Conservation (phyloP, 2,888 invertebrate species). For the Pristionchus arcanus region DNA sequence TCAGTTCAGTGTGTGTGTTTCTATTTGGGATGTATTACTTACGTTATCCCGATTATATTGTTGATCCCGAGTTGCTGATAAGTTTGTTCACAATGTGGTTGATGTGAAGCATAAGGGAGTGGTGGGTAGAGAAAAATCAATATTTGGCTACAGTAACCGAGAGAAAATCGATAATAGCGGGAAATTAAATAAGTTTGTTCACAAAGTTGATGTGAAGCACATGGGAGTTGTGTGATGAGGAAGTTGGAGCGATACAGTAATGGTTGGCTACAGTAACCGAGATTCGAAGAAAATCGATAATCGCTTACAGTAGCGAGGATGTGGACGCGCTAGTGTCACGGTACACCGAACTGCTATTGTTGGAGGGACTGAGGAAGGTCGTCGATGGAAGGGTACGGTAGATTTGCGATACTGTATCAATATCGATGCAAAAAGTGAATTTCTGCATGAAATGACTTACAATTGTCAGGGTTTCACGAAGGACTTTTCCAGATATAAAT, state of each 20-base stretch:
- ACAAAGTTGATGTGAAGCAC: neutral
- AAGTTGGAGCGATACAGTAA: too few relatives aligned
- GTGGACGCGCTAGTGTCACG: constrained; percentile 49
- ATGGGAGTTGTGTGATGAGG: neutral
- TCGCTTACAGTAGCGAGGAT: constrained; percentile 37
- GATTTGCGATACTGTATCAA: neutral
- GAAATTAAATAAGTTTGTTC: too few relatives aligned
- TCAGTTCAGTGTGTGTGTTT: neutral
- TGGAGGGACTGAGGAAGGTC: constrained; percentile 43
- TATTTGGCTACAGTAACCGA: neutral
- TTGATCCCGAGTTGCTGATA: neutral
- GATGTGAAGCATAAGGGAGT: neutral
- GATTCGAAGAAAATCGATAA: neutral
- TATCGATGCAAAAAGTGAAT: neutral
- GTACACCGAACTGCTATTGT: constrained; percentile 49
- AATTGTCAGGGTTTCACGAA: too few relatives aligned
- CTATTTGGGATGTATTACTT: neutral
- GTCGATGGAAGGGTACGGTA: constrained; percentile 53
- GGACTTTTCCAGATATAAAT: too few relatives aligned
- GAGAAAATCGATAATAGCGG: too few relatives aligned
- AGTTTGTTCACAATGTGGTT: neutral
- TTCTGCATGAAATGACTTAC: neutral
- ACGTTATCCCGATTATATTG: neutral
- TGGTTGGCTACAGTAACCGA: neutral
- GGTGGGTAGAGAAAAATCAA: neutral